Evolutionary conservation across 64 coral and sea anemone genomes (phyloP).

Genomic region (Porites australiensis): DNA sequence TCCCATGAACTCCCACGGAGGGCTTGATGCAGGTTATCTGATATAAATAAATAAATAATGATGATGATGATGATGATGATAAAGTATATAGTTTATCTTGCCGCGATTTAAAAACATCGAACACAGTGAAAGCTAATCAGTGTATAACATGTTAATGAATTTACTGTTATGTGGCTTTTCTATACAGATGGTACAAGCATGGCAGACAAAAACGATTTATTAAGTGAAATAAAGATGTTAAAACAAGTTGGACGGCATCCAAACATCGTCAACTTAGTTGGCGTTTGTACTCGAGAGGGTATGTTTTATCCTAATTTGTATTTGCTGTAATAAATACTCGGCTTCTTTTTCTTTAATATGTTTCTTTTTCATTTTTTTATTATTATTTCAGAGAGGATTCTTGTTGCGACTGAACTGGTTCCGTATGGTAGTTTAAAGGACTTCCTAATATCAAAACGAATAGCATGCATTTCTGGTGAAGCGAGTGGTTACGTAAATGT

Average conservation of each 20-base stretch:
- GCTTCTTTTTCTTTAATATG: too few species aligned
- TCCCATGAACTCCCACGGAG: too few species aligned
- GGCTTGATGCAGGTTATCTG: too few species aligned
- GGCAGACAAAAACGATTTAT: constrained; percentile 40
- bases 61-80: too few species aligned
- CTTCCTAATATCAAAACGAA: background rate
- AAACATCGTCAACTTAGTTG: constrained; percentile 82
- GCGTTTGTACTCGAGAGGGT: constrained; percentile 50
- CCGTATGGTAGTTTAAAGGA: background rate
- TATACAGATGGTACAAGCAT: background rate
- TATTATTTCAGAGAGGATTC: background rate
- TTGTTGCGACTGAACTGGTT: constrained; percentile 11
- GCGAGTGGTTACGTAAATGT: background rate
- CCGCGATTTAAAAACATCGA: too few species aligned
- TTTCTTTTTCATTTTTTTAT: too few species aligned
- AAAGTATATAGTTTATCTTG: too few species aligned
- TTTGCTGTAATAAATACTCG: too few species aligned
- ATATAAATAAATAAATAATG: too few species aligned
- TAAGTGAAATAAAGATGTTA: constrained; percentile 72
- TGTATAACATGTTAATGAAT: background rate
- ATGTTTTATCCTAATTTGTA: background rate
- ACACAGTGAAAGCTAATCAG: too few species aligned
- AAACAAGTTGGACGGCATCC: constrained; percentile 61
- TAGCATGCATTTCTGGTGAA: background rate
- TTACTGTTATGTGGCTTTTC: background rate